Evolutionary conservation across 2,797 vertebrate genomes (phyloP).

Genomic region (Enteromius argenteus): DNA sequence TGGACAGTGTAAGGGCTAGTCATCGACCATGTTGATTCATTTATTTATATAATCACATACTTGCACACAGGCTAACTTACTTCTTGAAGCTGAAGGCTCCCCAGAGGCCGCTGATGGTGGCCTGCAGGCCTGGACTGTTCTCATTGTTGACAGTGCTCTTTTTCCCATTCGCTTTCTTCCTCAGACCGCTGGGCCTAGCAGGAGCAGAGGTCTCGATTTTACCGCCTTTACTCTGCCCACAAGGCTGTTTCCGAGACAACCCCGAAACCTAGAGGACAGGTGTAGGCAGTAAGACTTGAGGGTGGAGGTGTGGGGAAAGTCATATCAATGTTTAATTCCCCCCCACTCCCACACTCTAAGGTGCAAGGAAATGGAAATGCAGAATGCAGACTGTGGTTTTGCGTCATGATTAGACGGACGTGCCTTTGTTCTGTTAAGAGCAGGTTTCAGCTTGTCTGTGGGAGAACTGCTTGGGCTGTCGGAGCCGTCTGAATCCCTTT

Average conservation of each 20-base stretch:
- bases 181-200: constrained; percentile 89
- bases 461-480: constrained; percentile 45
- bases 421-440: constrained; percentile 68
- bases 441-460: constrained; percentile 47
- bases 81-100: constrained; percentile 91
- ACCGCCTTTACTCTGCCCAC: constrained; percentile 58
- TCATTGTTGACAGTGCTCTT: constrained; percentile 76
- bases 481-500: constrained; percentile 52
- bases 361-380: constrained; percentile 7
- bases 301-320: constrained; percentile 12
- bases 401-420: constrained; percentile 22
- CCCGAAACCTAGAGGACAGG: constrained; percentile 80
- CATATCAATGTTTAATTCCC: neutral
- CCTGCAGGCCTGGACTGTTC: constrained; percentile 85
- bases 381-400: constrained; percentile 22
- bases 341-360: neutral
- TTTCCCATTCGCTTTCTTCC: constrained; percentile 76
- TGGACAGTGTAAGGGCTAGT: neutral
- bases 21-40: neutral
- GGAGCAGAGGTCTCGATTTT: constrained; percentile 76
- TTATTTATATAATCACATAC: neutral
- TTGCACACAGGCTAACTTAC: constrained; percentile 70
- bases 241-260: constrained; percentile 73
- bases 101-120: constrained; percentile 89
- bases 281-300: constrained; percentile 18